These are phyloP conservation scores for Ctenicera cuprea DNA, from an alignment of 2,888 invertebrate species.

Conservation along the genomic window DNA sequence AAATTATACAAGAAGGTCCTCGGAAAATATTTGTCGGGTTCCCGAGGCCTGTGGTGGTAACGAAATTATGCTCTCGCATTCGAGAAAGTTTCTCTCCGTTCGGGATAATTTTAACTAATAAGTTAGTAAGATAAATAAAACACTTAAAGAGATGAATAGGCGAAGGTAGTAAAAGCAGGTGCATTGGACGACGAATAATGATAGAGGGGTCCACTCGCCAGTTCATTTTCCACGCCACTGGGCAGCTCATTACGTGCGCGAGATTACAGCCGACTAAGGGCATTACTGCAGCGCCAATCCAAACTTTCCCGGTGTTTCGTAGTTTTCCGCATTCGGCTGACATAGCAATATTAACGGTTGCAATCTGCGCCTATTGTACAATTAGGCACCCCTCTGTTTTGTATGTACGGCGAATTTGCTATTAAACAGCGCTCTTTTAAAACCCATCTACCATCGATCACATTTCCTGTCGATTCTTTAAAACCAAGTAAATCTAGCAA, in stretches of 20 bases:
- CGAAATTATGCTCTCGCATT: conserved; percentile 24
- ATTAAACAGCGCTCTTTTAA: conserved; percentile 33
- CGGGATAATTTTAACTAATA: conserved; percentile 28
- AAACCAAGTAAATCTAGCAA: conserved; percentile 63
- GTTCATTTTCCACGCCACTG: conserved; percentile 70
- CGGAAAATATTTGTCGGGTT: conserved; percentile 22
- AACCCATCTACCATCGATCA: conserved; percentile 40
- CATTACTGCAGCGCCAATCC: conserved; percentile 58
- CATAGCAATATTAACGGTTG: conserved; percentile 59
- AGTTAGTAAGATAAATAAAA: conserved; percentile 35
- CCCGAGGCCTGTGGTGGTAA: conserved; percentile 22
- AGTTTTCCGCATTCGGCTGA: conserved; percentile 55
- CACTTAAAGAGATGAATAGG: conserved; percentile 35
- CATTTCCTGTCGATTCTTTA: conserved; percentile 45
- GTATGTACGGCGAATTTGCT: conserved; percentile 51
- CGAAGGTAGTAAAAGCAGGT: conserved; percentile 29
- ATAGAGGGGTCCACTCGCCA: conserved; percentile 56
- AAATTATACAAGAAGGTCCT: conserved; percentile 26
- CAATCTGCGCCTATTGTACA: conserved; percentile 59
- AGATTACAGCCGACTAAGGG: conserved; percentile 58
- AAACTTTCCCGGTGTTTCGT: conserved; percentile 55
- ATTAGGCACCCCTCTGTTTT: conserved; percentile 49
- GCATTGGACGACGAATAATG: conserved; percentile 41
- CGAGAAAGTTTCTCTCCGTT: conserved; percentile 9
- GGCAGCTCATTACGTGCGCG: conserved; percentile 66